phyloP scores from a whole-genome alignment of 2,888 invertebrate genomes.

The Dorcus hopei region DNA sequence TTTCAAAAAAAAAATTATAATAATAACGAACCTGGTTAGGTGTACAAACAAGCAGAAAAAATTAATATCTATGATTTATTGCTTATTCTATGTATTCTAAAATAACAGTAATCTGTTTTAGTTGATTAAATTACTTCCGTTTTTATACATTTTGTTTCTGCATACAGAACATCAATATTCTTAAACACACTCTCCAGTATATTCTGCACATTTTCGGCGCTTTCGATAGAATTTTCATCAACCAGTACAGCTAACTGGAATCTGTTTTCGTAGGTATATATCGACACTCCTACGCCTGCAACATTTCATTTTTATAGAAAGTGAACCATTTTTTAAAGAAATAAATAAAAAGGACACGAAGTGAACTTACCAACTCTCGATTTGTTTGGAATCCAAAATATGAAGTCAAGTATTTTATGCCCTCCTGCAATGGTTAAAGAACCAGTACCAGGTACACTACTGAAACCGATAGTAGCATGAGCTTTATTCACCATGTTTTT shows the following conservation, averaged over 20 bases:
- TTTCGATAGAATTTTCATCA: neutral
- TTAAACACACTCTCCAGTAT: constrained; percentile 3
- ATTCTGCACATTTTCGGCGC: constrained; percentile 1
- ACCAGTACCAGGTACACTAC: constrained; percentile 7
- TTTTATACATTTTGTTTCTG: neutral
- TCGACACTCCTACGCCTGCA: constrained; percentile 5
- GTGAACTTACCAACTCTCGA: constrained; percentile 4
- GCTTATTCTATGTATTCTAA: no score
- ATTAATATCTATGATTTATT: no score
- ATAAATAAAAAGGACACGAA: neutral
- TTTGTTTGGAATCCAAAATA: constrained; percentile 11
- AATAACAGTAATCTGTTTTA: no score
- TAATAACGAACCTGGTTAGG: no score
- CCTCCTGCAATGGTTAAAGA: constrained; percentile 1
- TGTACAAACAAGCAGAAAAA: no score
- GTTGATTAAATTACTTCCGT: no score
- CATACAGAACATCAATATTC: constrained; percentile 2
- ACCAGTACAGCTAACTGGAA: constrained; percentile 5
- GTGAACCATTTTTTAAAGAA: neutral
- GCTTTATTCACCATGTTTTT: constrained; percentile 1
- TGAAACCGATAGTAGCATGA: constrained; percentile 4
- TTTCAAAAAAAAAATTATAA: no score
- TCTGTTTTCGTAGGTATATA: constrained; percentile 8
- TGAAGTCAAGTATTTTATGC: constrained; percentile 2
- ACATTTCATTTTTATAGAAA: neutral